These are phyloP conservation scores for Trachurus trachurus DNA, from an alignment of 2,797 vertebrate species.

Conservation along the genomic window DNA sequence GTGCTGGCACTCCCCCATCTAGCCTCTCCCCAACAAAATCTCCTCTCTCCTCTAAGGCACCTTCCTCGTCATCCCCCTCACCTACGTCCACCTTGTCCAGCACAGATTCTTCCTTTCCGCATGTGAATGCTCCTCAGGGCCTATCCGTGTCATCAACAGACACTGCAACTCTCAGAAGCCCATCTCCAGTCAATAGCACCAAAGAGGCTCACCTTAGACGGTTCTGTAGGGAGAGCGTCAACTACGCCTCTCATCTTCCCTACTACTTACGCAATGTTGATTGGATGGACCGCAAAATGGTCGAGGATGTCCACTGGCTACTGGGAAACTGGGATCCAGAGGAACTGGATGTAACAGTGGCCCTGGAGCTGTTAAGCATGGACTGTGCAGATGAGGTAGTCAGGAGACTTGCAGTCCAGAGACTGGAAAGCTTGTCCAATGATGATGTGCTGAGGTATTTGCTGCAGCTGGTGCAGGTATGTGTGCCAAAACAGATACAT, in stretches of 20 bases:
- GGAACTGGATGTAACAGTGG: slow-evolving; percentile 82
- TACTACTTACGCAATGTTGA: slow-evolving; percentile 81
- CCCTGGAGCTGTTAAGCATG: slow-evolving; percentile 86
- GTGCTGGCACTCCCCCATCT: neutral
- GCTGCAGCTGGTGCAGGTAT: slow-evolving; percentile 88
- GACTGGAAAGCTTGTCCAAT: slow-evolving; percentile 83
- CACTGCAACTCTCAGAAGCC: neutral
- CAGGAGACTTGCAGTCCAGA: slow-evolving; percentile 82
- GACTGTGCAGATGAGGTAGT: slow-evolving; percentile 84
- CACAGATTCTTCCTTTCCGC: neutral
- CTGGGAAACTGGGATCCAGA: slow-evolving; percentile 77
- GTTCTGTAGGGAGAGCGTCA: slow-evolving; percentile 78
- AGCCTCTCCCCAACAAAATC: neutral
- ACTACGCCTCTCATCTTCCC: slow-evolving; percentile 81
- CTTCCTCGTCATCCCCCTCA: neutral
- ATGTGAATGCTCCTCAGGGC: neutral
- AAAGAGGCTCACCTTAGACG: slow-evolving; percentile 60
- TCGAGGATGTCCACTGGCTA: slow-evolving; percentile 87
- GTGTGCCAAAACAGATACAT: neutral
- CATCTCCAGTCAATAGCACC: neutral
- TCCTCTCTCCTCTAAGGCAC: neutral
- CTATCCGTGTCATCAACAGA: neutral
- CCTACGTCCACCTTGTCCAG: neutral
- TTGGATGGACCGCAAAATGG: slow-evolving; percentile 79
- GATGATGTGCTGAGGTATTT: slow-evolving; percentile 85